Percentiles rank a stretch among this genome's conserved stretches.
phyloP scores from a whole-genome alignment of 2,888 invertebrate genomes.

The Neocrepidodera transversa region DNA sequence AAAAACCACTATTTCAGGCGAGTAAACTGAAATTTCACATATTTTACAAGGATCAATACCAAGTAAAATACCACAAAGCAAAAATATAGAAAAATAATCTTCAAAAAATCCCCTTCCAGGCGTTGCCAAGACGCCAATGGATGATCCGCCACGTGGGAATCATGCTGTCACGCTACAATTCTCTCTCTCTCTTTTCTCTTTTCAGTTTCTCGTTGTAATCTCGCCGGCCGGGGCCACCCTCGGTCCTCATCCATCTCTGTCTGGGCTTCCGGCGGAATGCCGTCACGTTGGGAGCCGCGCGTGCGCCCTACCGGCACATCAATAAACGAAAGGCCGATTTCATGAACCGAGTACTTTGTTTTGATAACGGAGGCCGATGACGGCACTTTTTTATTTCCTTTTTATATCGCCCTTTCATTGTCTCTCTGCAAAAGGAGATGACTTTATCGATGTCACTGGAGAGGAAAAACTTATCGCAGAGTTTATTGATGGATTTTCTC shows the following conservation, averaged over 20 bases:
- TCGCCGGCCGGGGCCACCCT: constrained; percentile 18
- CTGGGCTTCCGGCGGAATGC: constrained; percentile 18
- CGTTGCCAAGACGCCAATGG: constrained; percentile 27
- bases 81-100: constrained; percentile 14
- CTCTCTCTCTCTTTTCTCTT: constrained; percentile 6
- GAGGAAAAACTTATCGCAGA: not conserved
- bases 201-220: too few relatives aligned
- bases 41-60: too few relatives aligned
- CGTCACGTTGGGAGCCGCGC: constrained; percentile 28
- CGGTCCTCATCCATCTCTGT: constrained; percentile 17
- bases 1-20: too few relatives aligned
- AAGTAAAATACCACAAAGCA: too few relatives aligned
- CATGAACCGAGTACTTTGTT: constrained; percentile 20
- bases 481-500: not conserved
- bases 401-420: constrained; percentile 13
- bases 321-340: constrained; percentile 28
- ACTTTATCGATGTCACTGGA: constrained; percentile 1
- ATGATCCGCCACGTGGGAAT: constrained; percentile 34
- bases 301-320: constrained; percentile 29
- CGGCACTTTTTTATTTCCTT: constrained; percentile 17
- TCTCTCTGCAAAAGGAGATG: constrained; percentile 7
- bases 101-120: not conserved
- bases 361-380: constrained; percentile 26
- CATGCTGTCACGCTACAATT: constrained; percentile 16
- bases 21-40: too few relatives aligned